Percentiles rank a stretch among this genome's conserved stretches.
phyloP scores from a whole-genome alignment of 1,140 invertebrate genomes.

The Orussus abietinus region DNA sequence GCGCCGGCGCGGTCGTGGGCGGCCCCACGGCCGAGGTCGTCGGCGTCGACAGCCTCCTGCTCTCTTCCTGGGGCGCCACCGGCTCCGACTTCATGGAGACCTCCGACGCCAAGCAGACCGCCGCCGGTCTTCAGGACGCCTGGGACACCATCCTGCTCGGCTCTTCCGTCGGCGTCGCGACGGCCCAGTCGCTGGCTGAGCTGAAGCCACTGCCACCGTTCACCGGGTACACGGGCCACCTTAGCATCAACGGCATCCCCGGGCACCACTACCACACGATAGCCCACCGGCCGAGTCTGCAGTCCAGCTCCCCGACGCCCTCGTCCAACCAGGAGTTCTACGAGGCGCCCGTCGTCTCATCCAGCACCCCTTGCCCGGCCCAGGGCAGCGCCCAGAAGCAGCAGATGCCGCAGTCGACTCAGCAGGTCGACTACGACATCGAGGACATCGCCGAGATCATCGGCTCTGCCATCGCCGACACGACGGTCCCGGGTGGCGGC shows the following conservation, averaged over 20 bases:
- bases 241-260: slow-evolving; percentile 78
- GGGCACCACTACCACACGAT: slow-evolving; percentile 84
- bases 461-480: slow-evolving; percentile 84
- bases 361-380: slow-evolving; percentile 48
- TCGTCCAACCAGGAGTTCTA: slow-evolving; percentile 48
- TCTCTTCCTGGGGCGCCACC: slow-evolving; percentile 56
- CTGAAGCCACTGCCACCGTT: slow-evolving; percentile 83
- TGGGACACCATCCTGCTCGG: slow-evolving; percentile 52
- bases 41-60: slow-evolving; percentile 55
- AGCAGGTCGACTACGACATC: slow-evolving; percentile 66
- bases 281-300: slow-evolving; percentile 52
- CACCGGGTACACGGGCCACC: slow-evolving; percentile 76
- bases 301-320: slow-evolving; percentile 44
- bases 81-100: slow-evolving; percentile 50
- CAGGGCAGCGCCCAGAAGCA: slow-evolving; percentile 43
- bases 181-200: slow-evolving; percentile 62
- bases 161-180: slow-evolving; percentile 43
- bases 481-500: slow-evolving; percentile 68
- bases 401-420: slow-evolving; percentile 56
- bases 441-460: slow-evolving; percentile 86
- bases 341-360: slow-evolving; percentile 46
- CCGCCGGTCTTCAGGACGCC: slow-evolving; percentile 48
- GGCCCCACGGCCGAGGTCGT: slow-evolving; percentile 42
- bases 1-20: slow-evolving; percentile 37
- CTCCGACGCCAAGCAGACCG: slow-evolving; percentile 43